A percentile compares a stretch with the other conserved stretches of the same genome.
Conservation (phyloP, 1,140 invertebrate genomes). For the Drosophila arawakana region DNA sequence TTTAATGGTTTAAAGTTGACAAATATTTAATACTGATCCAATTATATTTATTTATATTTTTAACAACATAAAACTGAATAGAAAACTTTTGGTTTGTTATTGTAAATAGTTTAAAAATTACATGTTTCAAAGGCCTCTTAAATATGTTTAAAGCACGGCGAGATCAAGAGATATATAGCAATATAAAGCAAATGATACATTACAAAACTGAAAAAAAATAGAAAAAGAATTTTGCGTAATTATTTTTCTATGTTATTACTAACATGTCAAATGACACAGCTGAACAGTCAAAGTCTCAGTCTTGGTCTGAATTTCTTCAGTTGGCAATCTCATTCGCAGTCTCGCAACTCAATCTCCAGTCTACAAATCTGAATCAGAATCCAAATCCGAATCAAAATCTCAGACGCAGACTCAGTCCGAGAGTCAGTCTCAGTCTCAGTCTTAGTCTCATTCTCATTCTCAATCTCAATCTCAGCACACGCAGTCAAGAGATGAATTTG, state of each 20-base stretch:
- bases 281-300: constrained; percentile 39
- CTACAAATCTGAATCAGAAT: constrained; percentile 15
- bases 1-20: too few relatives aligned
- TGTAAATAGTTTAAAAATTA: too few relatives aligned
- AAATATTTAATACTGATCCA: too few relatives aligned
- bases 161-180: neutral
- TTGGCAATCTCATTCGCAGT: constrained; percentile 13
- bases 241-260: constrained; percentile 59
- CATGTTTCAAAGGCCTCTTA: neutral
- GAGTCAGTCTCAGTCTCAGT: neutral
- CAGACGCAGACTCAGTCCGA: neutral
- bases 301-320: neutral
- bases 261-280: constrained; percentile 60
- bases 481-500: constrained; percentile 70
- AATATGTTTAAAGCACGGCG: neutral
- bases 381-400: constrained; percentile 21
- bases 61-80: too few relatives aligned
- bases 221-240: constrained; percentile 37
- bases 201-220: neutral
- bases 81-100: too few relatives aligned
- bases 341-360: constrained; percentile 25
- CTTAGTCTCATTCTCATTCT: neutral
- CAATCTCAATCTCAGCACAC: constrained; percentile 34
- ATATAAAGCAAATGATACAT: neutral
- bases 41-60: too few relatives aligned